phyloP scores from a whole-genome alignment of 2,113 vertebrate species.

The Microcebus ravelobensis region DNA sequence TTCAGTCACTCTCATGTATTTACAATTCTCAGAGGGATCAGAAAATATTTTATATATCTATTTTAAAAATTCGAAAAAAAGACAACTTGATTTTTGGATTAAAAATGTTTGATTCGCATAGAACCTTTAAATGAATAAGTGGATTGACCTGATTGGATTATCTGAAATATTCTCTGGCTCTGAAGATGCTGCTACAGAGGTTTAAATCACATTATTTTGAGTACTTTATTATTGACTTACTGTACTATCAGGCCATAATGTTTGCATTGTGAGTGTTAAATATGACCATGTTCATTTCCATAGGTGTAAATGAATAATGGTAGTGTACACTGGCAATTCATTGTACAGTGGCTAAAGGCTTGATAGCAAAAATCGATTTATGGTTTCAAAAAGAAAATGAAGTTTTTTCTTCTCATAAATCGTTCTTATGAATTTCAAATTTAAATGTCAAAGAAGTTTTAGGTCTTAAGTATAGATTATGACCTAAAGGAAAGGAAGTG shows the following conservation, averaged over 20 bases:
- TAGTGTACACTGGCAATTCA: not conserved
- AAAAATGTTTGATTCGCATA: not conserved
- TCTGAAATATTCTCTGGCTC: not conserved
- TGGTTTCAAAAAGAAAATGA: slow-evolving; percentile 18
- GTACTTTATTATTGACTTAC: not conserved
- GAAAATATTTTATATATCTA: not conserved
- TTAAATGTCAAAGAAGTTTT: not conserved
- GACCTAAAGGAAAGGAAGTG: not conserved
- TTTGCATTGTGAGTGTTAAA: not conserved
- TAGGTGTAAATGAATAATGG: not conserved
- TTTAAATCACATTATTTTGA: slow-evolving; percentile 26
- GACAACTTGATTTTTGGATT: not conserved
- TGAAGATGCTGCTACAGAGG: not conserved
- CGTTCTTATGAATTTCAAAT: not conserved
- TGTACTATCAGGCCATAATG: not conserved
- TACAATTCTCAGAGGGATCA: not conserved
- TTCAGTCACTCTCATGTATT: not conserved
- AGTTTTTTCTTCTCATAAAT: slow-evolving; percentile 17
- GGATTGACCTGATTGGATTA: not conserved
- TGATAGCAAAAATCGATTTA: not conserved
- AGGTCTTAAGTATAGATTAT: not conserved
- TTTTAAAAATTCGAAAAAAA: not conserved
- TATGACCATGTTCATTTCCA: not conserved
- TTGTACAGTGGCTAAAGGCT: not conserved
- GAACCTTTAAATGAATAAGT: not conserved